Conservation (phyloP, 2,888 invertebrate species). For the Drosophila tripunctata region DNA sequence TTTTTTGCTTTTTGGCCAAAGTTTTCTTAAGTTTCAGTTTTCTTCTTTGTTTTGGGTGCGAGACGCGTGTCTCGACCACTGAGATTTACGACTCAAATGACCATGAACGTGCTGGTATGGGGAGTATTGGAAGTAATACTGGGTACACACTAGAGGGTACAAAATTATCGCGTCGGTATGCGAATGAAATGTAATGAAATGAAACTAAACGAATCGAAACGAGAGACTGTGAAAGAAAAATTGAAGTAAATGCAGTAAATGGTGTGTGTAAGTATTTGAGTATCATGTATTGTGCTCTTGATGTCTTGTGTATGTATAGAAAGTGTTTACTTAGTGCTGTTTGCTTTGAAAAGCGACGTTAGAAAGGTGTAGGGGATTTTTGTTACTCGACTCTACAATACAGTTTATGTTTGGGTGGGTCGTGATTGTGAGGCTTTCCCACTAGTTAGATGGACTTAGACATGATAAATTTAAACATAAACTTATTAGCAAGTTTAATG, state of each 20-base stretch:
- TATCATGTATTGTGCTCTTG: conserved; percentile 1
- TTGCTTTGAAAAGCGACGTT: conserved; percentile 24
- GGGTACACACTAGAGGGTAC: conserved; percentile 49
- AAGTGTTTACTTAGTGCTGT: conserved; percentile 53
- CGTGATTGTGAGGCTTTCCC: conserved; percentile 31
- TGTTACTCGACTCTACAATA: conserved; percentile 42
- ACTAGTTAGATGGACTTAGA: no score
- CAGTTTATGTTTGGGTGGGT: conserved; percentile 51
- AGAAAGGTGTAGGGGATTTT: conserved; percentile 46
- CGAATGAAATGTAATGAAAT: conserved; percentile 47
- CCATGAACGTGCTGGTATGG: conserved; percentile 78
- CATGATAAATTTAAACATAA: not conserved
- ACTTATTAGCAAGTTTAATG: not conserved
- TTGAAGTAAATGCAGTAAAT: conserved; percentile 49
- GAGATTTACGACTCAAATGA: conserved; percentile 78
- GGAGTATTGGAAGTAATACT: conserved; percentile 35
- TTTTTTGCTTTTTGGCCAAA: conserved; percentile 56
- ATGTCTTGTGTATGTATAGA: conserved; percentile 41
- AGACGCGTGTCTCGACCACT: conserved; percentile 67
- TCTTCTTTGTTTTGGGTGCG: conserved; percentile 21
- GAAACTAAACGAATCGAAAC: no score
- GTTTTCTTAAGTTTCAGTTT: conserved; percentile 44
- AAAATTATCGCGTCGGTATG: conserved; percentile 66
- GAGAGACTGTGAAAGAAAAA: conserved; percentile 47
- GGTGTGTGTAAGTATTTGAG: conserved; percentile 22